Base-by-base conservation (phyloP, 2,888 invertebrate genomes). In the Acleris emargana region DNA sequence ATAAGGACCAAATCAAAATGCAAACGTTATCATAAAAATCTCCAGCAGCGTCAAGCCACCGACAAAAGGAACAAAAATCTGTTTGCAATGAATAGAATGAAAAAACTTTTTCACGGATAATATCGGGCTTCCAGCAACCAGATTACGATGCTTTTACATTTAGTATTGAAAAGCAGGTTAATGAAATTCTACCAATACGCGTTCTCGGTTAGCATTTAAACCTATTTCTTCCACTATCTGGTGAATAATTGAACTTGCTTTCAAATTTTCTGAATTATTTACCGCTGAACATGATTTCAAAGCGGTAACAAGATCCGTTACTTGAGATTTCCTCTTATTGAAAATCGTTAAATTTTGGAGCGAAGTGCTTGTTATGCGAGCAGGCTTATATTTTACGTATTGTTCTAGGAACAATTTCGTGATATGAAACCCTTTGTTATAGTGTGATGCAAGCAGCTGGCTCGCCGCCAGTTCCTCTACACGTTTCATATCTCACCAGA, bases 401-500 rank as follows among this genome's bases (percentile, higher is more conserved):
- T 88, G 87, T 87, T 87, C 86, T 87, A 84, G 81, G 81, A 83
- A 87, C 85, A 88, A 86, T 87, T 86, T 87, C 80, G 86, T 86
- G 86, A 86, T 87, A 86, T 88, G 84, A 89, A 87, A 84, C 87
- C 84, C 87, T 88, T 87, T 87, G 87, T 88, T 85, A 82, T 77
- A 86, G 86, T 82, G 83, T 86, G 84, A 83, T 83, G 87, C 86
- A 83, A 87, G 84, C 87, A 83, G 77, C 86, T 89, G 90, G 89
- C 89, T 79, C 74, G 72, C 76, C 75, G 89, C 89, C 89, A 89
- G 81, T 79, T 80, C 73, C 72, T 76, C 82, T 83, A 82, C 84
- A 89, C 86, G 87, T 88, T 89, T 89, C 86, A 89, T 89, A 89
- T 89, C 87, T 89, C 85, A 86, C 86, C 84, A 82, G 83, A 88